Conservation (phyloP, 53 echinoderm and acorn worm genomes). For the Arbacia lixula region DNA sequence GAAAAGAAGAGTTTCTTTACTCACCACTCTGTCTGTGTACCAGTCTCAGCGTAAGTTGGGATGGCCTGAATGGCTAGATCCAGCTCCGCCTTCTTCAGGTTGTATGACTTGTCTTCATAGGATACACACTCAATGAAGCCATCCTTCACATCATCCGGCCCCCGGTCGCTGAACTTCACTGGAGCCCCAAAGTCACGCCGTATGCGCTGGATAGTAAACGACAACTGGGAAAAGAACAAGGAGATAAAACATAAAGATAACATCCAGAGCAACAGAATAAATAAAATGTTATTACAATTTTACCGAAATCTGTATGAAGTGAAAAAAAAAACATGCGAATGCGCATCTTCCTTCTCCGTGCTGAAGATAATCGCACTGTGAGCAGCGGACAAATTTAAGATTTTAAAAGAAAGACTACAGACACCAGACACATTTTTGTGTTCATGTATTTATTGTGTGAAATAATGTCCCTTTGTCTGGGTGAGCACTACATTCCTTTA, state of each 20-base stretch:
- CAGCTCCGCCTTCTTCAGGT: slow-evolving; percentile 85
- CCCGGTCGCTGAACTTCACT: slow-evolving; percentile 77
- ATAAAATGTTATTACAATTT: too few relatives aligned
- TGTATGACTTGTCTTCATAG: slow-evolving; percentile 93
- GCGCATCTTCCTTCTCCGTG: too few relatives aligned
- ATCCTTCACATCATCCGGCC: slow-evolving; percentile 92
- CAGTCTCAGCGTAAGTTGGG: slow-evolving; percentile 69
- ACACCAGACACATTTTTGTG: too few relatives aligned
- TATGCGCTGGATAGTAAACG: slow-evolving; percentile 75
- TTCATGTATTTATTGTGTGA: too few relatives aligned
- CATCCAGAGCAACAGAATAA: too few relatives aligned
- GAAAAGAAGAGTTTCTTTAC: background rate
- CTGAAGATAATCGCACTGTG: too few relatives aligned
- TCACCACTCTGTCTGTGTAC: slow-evolving; percentile 96
- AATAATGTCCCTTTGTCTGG: too few relatives aligned
- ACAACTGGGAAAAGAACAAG: slow-evolving; percentile 36
- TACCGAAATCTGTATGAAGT: background rate
- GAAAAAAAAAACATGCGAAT: too few relatives aligned
- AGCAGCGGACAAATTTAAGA: too few relatives aligned
- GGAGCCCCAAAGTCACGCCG: slow-evolving; percentile 93
- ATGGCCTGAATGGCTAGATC: slow-evolving; percentile 80
- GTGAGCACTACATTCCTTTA: too few relatives aligned
- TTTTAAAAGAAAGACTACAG: too few relatives aligned
- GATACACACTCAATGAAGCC: slow-evolving; percentile 93
- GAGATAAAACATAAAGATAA: background rate